phyloP scores from a whole-genome alignment of 64 coral and sea anemone genomes.

The Trachythela sp. region DNA sequence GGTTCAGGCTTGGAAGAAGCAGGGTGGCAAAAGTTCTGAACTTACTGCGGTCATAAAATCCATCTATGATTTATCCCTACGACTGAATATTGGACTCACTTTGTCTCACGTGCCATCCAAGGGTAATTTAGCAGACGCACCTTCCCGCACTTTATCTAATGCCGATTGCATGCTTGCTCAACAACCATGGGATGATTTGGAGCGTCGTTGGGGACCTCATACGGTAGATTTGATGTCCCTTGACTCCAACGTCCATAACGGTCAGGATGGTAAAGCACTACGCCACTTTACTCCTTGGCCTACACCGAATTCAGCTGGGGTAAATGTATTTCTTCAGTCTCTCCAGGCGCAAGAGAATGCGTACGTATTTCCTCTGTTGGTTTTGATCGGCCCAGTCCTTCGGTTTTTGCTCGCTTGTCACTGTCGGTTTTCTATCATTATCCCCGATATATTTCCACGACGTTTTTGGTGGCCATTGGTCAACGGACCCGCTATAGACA shows the following conservation, averaged over 20 bases:
- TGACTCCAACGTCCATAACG: background rate
- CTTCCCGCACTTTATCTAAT: background rate
- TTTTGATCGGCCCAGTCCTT: conserved; percentile 7
- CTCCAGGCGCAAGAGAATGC: conserved; percentile 8
- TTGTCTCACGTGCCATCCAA: conserved; percentile 27
- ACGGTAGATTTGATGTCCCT: conserved; percentile 38
- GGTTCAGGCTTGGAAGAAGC: conserved; percentile 31
- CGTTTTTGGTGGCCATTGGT: conserved; percentile 59
- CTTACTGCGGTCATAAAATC: conserved; percentile 24
- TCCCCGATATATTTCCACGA: conserved; percentile 17
- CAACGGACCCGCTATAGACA: conserved; percentile 27
- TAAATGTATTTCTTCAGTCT: conserved; percentile 25
- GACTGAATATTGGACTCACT: background rate
- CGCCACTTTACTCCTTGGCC: conserved; percentile 10
- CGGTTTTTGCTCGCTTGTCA: conserved; percentile 7
- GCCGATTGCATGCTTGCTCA: conserved; percentile 27
- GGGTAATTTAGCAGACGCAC: conserved; percentile 27
- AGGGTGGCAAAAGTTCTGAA: conserved; percentile 24
- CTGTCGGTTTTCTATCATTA: conserved; percentile 40
- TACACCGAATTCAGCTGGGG: background rate
- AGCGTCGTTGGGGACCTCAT: conserved; percentile 43
- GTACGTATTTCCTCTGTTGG: conserved; percentile 26
- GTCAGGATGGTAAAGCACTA: background rate
- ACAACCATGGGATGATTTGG: background rate
- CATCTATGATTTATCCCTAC: background rate